Evolutionary conservation across 2,113 vertebrate species (phyloP).

Genomic region (Labrus mixtus): DNA sequence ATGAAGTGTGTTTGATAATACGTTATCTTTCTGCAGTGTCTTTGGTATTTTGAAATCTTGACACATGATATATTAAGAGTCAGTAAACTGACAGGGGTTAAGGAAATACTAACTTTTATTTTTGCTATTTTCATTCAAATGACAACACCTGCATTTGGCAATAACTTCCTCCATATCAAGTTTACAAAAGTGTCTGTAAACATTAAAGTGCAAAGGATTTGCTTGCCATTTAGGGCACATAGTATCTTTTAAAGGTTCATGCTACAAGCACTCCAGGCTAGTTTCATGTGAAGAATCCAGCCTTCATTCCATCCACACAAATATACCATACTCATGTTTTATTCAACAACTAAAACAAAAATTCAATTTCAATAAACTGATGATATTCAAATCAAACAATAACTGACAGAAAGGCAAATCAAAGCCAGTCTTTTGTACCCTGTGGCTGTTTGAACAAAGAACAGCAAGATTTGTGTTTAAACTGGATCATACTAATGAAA

Average conservation of each 20-base stretch:
- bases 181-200: slow-evolving; percentile 84
- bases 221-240: slow-evolving; percentile 69
- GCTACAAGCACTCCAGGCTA: slow-evolving; percentile 78
- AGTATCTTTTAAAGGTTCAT: slow-evolving; percentile 81
- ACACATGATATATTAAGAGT: slow-evolving; percentile 13
- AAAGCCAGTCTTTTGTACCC: slow-evolving; percentile 78
- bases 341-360: slow-evolving; percentile 49
- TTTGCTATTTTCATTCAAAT: slow-evolving; percentile 77
- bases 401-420: slow-evolving; percentile 73
- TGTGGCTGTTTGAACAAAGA: slow-evolving; percentile 79
- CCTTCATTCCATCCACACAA: slow-evolving; percentile 59
- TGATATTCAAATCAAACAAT: slow-evolving; percentile 56
- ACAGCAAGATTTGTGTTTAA: slow-evolving; percentile 58
- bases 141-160: slow-evolving; percentile 78
- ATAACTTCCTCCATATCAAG: slow-evolving; percentile 72
- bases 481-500: slow-evolving; percentile 65
- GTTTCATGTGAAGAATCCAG: slow-evolving; percentile 52
- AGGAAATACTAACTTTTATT: slow-evolving; percentile 78
- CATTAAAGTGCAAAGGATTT: slow-evolving; percentile 84
- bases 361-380: slow-evolving; percentile 45
- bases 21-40: not conserved
- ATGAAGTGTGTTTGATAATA: not conserved
- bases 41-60: not conserved
- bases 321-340: slow-evolving; percentile 38
- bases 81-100: slow-evolving; percentile 54